A percentile compares a stretch with the other conserved stretches of the same genome.
phyloP scores from a whole-genome alignment of 2,797 vertebrate species.

The Delichon dasypus region DNA sequence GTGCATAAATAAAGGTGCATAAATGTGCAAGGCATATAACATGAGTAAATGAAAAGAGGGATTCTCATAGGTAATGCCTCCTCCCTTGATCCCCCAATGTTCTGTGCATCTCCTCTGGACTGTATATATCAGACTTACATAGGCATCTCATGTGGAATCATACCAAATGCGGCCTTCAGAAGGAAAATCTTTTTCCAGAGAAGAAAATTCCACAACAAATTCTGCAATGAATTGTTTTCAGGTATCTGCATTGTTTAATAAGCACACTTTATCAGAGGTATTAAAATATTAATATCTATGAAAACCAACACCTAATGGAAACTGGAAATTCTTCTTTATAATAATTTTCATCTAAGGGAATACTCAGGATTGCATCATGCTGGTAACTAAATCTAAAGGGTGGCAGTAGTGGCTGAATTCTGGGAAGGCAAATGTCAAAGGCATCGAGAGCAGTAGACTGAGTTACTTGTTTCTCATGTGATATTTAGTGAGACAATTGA shows the following conservation, averaged over 20 bases:
- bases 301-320: background rate
- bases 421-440: slow-evolving; percentile 5
- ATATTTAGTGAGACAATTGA: background rate
- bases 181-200: background rate
- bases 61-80: background rate
- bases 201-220: background rate
- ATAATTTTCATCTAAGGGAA: background rate
- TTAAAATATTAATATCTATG: background rate
- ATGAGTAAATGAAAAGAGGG: background rate
- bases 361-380: background rate
- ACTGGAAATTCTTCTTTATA: background rate
- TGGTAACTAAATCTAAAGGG: background rate
- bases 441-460: background rate
- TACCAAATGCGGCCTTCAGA: background rate
- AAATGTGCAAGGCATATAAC: background rate
- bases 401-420: background rate
- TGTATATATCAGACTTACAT: background rate
- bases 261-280: background rate
- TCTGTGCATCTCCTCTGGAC: background rate
- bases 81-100: background rate
- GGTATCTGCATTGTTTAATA: background rate
- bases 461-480: background rate
- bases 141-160: background rate
- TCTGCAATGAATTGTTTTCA: background rate
- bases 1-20: background rate